These are phyloP conservation scores for Sebastes schlegelii DNA, from an alignment of 2,113 vertebrate genomes.

Conservation along the genomic window DNA sequence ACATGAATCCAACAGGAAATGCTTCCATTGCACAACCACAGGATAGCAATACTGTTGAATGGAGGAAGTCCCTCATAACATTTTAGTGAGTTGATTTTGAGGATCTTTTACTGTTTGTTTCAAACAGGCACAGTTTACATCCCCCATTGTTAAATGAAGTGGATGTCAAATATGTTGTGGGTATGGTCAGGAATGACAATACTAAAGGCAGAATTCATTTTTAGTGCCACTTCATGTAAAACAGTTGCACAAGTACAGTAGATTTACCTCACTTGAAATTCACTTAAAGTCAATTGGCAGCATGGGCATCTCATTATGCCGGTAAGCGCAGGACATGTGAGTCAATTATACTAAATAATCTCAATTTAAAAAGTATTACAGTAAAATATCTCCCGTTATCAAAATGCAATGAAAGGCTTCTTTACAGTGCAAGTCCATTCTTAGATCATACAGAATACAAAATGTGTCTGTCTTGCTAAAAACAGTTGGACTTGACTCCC, in stretches of 20 bases:
- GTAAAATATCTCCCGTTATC: neutral
- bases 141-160: too few species aligned
- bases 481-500: constrained; percentile 6
- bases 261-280: constrained; percentile 24
- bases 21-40: too few species aligned
- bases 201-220: neutral
- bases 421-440: neutral
- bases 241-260: neutral
- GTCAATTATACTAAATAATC: neutral
- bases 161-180: too few species aligned
- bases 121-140: too few species aligned
- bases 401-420: neutral
- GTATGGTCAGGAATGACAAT: too few species aligned
- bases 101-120: too few species aligned
- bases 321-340: neutral
- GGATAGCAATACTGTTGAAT: too few species aligned
- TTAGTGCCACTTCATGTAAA: constrained; percentile 15
- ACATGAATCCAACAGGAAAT: too few species aligned
- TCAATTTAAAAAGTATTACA: neutral
- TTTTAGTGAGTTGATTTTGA: too few species aligned
- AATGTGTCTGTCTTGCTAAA: constrained; percentile 5
- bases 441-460: neutral
- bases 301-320: neutral
- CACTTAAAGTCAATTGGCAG: constrained; percentile 10
- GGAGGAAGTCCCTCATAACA: too few species aligned